Evolutionary conservation across 2,113 vertebrate genomes (phyloP).

Genomic region (Sceloporus undulatus): DNA sequence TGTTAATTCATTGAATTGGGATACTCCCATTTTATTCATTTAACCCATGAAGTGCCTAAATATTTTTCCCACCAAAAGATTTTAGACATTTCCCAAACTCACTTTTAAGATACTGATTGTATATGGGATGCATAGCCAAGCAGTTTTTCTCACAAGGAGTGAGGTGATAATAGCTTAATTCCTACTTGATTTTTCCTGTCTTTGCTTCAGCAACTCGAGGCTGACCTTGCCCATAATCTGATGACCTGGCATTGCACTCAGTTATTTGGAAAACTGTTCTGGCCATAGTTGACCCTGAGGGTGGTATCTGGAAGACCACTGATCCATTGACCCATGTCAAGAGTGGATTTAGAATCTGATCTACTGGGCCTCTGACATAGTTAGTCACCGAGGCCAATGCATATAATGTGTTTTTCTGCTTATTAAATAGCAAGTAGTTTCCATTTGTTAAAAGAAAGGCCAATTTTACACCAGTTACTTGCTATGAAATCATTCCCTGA

Average conservation of each 20-base stretch:
- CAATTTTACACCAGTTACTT: slow-evolving; percentile 81
- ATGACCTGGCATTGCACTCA: slow-evolving; percentile 87
- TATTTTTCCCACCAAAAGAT: slow-evolving; percentile 45
- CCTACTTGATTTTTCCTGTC: slow-evolving; percentile 86
- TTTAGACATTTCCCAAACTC: slow-evolving; percentile 15
- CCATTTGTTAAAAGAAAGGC: slow-evolving; percentile 61
- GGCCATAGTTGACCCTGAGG: slow-evolving; percentile 79
- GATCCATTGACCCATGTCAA: slow-evolving; percentile 92
- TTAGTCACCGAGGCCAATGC: slow-evolving; percentile 72
- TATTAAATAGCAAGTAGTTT: slow-evolving; percentile 68
- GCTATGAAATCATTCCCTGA: slow-evolving; percentile 74
- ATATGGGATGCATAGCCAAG: slow-evolving; percentile 74
- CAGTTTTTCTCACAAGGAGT: slow-evolving; percentile 81
- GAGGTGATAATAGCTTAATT: slow-evolving; percentile 93
- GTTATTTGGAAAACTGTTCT: slow-evolving; percentile 77
- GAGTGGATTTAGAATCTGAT: slow-evolving; percentile 88
- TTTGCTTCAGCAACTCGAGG: slow-evolving; percentile 85
- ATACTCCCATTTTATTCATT: slow-evolving; percentile 25
- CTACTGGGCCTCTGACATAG: slow-evolving; percentile 83
- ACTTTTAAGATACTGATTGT: slow-evolving; percentile 68
- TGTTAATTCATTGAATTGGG: neutral
- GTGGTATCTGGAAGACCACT: slow-evolving; percentile 81
- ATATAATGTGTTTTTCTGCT: slow-evolving; percentile 75
- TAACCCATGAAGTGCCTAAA: slow-evolving; percentile 50
- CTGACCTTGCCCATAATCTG: slow-evolving; percentile 89